These are phyloP conservation scores for Himalopsyche tibetana DNA, from an alignment of 2,888 invertebrate genomes.

Conservation along the genomic window DNA sequence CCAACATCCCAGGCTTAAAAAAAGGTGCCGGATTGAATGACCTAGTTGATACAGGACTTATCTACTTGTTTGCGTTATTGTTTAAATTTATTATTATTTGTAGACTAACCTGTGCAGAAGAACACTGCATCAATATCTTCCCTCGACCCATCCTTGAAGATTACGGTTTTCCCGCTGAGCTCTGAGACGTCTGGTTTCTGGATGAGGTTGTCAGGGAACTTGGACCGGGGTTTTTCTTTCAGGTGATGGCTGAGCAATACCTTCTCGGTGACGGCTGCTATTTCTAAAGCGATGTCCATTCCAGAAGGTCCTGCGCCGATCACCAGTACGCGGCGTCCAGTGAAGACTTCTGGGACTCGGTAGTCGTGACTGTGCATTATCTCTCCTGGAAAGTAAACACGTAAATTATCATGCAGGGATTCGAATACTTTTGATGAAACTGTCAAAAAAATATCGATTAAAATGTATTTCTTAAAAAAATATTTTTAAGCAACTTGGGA, in stretches of 20 bases:
- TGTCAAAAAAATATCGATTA: too few species aligned
- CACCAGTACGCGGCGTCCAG: slow-evolving; percentile 83
- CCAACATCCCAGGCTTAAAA: too few species aligned
- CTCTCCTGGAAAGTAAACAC: slow-evolving; percentile 72
- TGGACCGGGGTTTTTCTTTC: slow-evolving; percentile 78
- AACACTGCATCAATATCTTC: slow-evolving; percentile 83
- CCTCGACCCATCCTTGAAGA: slow-evolving; percentile 82
- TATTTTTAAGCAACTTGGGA: too few species aligned
- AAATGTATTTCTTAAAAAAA: too few species aligned
- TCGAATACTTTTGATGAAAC: not conserved
- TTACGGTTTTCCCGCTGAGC: slow-evolving; percentile 75
- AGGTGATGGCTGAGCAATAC: slow-evolving; percentile 85
- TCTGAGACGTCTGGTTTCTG: slow-evolving; percentile 81
- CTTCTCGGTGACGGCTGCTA: slow-evolving; percentile 79
- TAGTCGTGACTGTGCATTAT: slow-evolving; percentile 91
- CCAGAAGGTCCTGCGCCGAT: slow-evolving; percentile 94
- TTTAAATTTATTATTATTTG: too few species aligned
- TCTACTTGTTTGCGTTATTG: too few species aligned
- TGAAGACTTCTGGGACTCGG: slow-evolving; percentile 82
- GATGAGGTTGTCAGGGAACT: slow-evolving; percentile 81
- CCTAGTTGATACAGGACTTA: too few species aligned
- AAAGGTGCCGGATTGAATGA: too few species aligned
- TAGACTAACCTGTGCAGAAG: slow-evolving; percentile 83
- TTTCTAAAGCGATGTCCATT: slow-evolving; percentile 84
- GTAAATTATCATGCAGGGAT: not conserved